Evolutionary conservation across 2,797 vertebrate genomes (phyloP), one percentile per base, ranked within the genome.

Genomic region (Tenualosa ilisha): DNA sequence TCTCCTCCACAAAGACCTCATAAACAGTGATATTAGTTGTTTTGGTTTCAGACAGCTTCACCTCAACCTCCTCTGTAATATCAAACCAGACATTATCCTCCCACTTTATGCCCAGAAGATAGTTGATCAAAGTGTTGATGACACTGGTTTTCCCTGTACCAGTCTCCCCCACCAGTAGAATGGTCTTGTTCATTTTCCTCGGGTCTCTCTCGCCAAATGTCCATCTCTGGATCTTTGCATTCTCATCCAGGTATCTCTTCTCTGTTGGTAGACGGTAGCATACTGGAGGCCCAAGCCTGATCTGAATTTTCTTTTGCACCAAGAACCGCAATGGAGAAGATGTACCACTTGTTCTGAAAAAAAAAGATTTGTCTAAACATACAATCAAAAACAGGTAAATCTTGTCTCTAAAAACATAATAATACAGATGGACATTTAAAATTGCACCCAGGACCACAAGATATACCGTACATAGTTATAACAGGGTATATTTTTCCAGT

Each of bases 131-230:
- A 20, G 43, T 46, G 83, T 89, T 90, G 40, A 89, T 90, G 4
- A 89, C 4, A 46, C 86, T 88, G 37, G 86, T 84, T 84, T 90
- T 90, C 6, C 87, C 89, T 54, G 89, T 20, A 11, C 87, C 85
- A 1, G 84, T 89, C 82, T 88, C 86, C 87, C 90, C 90, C 11
- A 91, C n/a, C 81, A 91, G 5, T 63, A 91, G 61, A 9, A 91
- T 43, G 0, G 86, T 89, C 83, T 82, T 91, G 15, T 86, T 87
- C 26, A 54, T 17, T 46, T 84, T 86, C 0, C 59, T 81, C 6
- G 22, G 24, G 15, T 81, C n/a, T 83, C 3, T 82, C 82, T 63
- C 11, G 26, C 89, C 89, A 86, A 87, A 89, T 0, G 83, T 87
- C 79, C 85, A 86, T 37, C 40, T 84, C 86, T 59, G 65, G 24